A percentile compares a stretch with the other conserved stretches of the same genome.
phyloP scores from a whole-genome alignment of 2,888 invertebrate species.

The Tridacna crocea region DNA sequence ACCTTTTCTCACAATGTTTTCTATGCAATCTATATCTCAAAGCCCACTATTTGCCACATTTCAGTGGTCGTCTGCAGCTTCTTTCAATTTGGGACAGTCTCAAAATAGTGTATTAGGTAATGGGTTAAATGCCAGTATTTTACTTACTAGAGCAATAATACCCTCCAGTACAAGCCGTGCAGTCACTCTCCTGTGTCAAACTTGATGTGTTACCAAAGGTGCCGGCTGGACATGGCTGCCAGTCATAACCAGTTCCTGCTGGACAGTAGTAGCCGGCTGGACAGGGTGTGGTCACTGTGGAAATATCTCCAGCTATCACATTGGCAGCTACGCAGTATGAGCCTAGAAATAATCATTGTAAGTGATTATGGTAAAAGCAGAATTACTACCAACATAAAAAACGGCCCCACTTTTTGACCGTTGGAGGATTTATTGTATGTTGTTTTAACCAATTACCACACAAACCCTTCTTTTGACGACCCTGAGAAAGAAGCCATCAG shows the following conservation, averaged over 20 bases:
- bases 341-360: conserved; percentile 62
- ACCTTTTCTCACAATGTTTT: too few relatives aligned
- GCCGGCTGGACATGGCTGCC: conserved; percentile 80
- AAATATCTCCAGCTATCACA: conserved; percentile 70
- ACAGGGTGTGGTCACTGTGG: conserved; percentile 72
- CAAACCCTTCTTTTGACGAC: too few relatives aligned
- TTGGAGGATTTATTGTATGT: too few relatives aligned
- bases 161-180: conserved; percentile 75
- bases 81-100: too few relatives aligned
- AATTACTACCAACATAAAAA: background rate
- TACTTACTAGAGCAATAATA: conserved; percentile 74
- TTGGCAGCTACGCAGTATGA: conserved; percentile 81
- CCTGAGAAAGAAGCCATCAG: too few relatives aligned
- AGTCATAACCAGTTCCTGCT: conserved; percentile 81
- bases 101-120: too few relatives aligned
- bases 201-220: conserved; percentile 71
- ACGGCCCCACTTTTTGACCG: background rate
- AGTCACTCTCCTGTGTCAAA: conserved; percentile 70
- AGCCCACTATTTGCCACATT: too few relatives aligned
- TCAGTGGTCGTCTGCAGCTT: too few relatives aligned
- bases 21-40: too few relatives aligned
- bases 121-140: too few relatives aligned
- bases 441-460: too few relatives aligned
- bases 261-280: conserved; percentile 82
- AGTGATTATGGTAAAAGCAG: background rate